Evolutionary conservation across 2,888 invertebrate genomes (phyloP).

Genomic region (Glaucopsyche alexis): DNA sequence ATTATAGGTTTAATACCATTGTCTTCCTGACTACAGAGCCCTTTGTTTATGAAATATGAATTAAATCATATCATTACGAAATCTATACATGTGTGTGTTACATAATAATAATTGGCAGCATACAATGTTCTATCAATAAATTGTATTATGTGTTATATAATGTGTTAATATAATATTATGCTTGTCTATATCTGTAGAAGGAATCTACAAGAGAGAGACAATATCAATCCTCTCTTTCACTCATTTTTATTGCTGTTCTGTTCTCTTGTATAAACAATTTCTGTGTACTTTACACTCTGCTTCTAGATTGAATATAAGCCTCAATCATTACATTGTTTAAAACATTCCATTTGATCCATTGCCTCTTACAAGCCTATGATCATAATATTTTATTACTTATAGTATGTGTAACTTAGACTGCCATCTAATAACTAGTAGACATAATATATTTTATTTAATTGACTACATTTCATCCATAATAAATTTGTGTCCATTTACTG

Average conservation of each 20-base stretch:
- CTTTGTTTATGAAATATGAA: background rate
- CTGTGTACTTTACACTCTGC: background rate
- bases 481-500: background rate
- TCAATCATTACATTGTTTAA: background rate
- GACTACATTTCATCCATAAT: background rate
- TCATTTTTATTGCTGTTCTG: background rate
- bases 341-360: background rate
- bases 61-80: background rate
- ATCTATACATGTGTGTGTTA: background rate
- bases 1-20: background rate
- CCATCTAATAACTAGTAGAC: no score
- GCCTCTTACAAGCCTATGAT: background rate
- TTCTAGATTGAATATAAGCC: background rate
- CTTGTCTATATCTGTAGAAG: background rate
- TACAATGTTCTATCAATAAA: background rate
- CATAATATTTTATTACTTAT: no score
- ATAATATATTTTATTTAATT: background rate
- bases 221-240: background rate
- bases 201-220: background rate
- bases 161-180: background rate
- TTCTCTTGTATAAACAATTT: background rate
- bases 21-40: background rate
- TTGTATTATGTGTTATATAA: constrained; percentile 1
- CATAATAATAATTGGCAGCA: background rate
- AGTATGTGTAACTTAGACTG: no score